These are phyloP conservation scores for Meleagris gallopavo DNA, from an alignment of 2,113 vertebrate genomes.

Conservation along the genomic window DNA sequence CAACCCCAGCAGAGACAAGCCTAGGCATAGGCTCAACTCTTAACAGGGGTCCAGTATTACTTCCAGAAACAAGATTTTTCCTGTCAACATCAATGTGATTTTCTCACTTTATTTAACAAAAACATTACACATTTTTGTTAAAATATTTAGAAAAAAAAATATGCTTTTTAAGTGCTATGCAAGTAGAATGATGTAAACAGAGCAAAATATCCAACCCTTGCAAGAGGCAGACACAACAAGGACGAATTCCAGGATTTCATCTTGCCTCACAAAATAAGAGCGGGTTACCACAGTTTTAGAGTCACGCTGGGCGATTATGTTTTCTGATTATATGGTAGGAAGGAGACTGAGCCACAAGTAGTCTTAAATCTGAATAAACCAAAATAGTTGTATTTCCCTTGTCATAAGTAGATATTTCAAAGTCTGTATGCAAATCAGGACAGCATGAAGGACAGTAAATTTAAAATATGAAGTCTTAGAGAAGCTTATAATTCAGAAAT, in stretches of 20 bases:
- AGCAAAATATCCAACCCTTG: background rate
- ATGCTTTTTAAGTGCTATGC: background rate
- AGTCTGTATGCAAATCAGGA: background rate
- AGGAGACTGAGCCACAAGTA: background rate
- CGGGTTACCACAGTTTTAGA: background rate
- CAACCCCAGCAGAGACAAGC: background rate
- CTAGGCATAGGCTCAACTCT: background rate
- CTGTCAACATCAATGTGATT: background rate
- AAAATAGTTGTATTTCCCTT: constrained; percentile 4
- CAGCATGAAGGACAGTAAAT: background rate
- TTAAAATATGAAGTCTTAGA: background rate
- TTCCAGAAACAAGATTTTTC: background rate
- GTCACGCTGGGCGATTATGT: background rate
- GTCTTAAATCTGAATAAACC: background rate
- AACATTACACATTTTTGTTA: fast-evolving
- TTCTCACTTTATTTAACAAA: background rate
- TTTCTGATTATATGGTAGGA: background rate
- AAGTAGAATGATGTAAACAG: background rate
- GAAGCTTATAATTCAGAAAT: background rate
- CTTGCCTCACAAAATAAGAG: background rate
- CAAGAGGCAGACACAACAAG: background rate
- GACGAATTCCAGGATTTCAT: background rate
- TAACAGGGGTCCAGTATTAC: background rate
- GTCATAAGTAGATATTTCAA: background rate
- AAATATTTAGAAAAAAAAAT: background rate